These are phyloP conservation scores for Polypterus senegalus DNA, from an alignment of 2,113 vertebrate species.

Conservation along the genomic window DNA sequence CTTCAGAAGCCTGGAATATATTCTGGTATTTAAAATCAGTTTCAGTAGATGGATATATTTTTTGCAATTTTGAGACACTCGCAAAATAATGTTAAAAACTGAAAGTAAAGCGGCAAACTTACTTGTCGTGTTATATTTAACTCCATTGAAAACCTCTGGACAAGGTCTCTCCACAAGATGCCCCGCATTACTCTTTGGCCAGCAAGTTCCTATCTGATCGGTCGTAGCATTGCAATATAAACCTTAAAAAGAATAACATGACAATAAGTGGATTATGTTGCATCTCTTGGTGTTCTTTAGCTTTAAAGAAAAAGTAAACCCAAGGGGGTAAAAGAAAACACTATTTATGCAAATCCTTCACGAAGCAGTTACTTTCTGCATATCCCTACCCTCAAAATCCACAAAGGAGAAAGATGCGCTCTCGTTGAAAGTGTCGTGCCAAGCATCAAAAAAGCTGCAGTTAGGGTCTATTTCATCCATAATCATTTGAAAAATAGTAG, in stretches of 20 bases:
- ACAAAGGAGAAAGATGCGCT: slow-evolving; percentile 54
- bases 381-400: slow-evolving; percentile 65
- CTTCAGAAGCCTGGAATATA: too few species aligned
- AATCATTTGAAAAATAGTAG: slow-evolving; percentile 61
- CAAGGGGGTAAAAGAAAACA: slow-evolving; percentile 2
- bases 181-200: slow-evolving; percentile 74
- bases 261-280: background rate
- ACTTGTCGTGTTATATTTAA: slow-evolving; percentile 95
- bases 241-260: slow-evolving; percentile 38
- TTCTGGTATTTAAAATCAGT: too few species aligned
- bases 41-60: background rate
- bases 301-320: slow-evolving; percentile 2
- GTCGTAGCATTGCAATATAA: slow-evolving; percentile 81
- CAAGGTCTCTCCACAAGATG: slow-evolving; percentile 83
- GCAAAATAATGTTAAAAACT: background rate
- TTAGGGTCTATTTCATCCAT: slow-evolving; percentile 72
- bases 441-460: slow-evolving; percentile 70
- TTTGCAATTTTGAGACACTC: background rate
- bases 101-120: slow-evolving; percentile 39
- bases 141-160: slow-evolving; percentile 87
- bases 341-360: too few species aligned
- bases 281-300: background rate
- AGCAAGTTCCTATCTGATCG: slow-evolving; percentile 96
- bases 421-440: slow-evolving; percentile 63
- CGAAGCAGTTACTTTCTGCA: too few species aligned